Evolutionary conservation across 2,888 invertebrate genomes (phyloP).

Genomic region (Nemapogon koenigi): DNA sequence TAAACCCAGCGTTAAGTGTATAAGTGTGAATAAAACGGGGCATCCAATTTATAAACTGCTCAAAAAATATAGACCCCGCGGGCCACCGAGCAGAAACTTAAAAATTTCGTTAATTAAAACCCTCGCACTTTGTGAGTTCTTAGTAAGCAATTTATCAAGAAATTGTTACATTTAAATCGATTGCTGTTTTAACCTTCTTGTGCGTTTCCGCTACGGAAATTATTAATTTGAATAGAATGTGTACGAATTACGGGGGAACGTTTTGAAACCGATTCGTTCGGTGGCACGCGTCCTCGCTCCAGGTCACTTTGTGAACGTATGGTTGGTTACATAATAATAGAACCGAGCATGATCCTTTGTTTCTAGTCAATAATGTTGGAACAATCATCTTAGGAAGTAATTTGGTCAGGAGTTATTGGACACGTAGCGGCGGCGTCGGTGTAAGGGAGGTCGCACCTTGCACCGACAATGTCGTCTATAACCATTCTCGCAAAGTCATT

Average conservation of each 20-base stretch:
- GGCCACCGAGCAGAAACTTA: no score
- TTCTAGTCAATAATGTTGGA: conserved; percentile 27
- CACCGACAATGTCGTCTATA: conserved; percentile 1
- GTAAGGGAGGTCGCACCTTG: not conserved
- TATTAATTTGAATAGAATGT: conserved; percentile 6
- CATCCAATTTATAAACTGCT: no score
- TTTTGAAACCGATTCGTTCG: not conserved
- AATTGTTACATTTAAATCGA: no score
- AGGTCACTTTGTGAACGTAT: conserved; percentile 7
- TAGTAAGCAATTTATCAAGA: no score
- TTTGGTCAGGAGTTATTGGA: conserved; percentile 41
- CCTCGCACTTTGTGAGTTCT: no score
- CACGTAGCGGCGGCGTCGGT: conserved; percentile 37
- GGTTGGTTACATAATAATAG: no score
- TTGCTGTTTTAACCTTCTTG: no score
- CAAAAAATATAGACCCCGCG: no score
- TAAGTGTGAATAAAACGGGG: no score
- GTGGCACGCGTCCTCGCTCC: conserved; percentile 1
- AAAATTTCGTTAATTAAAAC: no score
- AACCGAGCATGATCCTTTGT: conserved; percentile 33
- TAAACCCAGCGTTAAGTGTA: no score
- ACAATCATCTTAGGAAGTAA: conserved; percentile 49
- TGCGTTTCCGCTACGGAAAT: conserved; percentile 7
- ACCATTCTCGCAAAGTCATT: not conserved
- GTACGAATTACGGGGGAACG: not conserved